These are phyloP conservation scores for Cotesia typhae DNA, from an alignment of 1,140 invertebrate species.

Conservation along the genomic window DNA sequence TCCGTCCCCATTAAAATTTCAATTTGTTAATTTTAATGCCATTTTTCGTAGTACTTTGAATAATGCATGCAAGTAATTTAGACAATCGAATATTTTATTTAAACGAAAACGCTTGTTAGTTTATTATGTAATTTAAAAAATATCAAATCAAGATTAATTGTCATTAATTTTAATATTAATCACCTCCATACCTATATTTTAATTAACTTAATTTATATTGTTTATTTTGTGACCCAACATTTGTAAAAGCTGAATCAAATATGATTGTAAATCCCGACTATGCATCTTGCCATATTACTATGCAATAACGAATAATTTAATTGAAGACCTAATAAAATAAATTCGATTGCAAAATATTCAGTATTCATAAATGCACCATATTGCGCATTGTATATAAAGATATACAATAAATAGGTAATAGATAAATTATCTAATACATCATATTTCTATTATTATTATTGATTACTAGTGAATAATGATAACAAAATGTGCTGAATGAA, in stretches of 20 bases:
- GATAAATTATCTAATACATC: slow-evolving; percentile 45
- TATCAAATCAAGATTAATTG: not conserved
- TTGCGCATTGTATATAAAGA: slow-evolving; percentile 63
- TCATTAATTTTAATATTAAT: too few species aligned
- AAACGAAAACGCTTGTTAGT: not conserved
- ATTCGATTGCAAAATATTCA: slow-evolving; percentile 48
- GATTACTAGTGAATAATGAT: slow-evolving; percentile 50
- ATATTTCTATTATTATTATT: slow-evolving; percentile 59
- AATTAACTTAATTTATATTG: not conserved
- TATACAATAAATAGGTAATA: slow-evolving; percentile 57
- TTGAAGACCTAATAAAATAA: slow-evolving; percentile 22
- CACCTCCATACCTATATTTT: too few species aligned
- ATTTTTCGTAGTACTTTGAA: not conserved
- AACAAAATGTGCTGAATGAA: slow-evolving; percentile 55
- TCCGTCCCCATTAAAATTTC: slow-evolving; percentile 39
- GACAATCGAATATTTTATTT: slow-evolving; percentile 6
- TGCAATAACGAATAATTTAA: slow-evolving; percentile 42
- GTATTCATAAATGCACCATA: slow-evolving; percentile 50
- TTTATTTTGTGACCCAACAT: slow-evolving; percentile 6
- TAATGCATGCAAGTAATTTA: slow-evolving; percentile 3
- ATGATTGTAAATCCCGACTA: slow-evolving; percentile 19
- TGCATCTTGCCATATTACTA: slow-evolving; percentile 52
- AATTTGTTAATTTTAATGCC: slow-evolving; percentile 3
- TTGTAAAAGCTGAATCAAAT: slow-evolving; percentile 41
- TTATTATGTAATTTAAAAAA: too few species aligned